Evolutionary conservation across 2,888 invertebrate genomes (phyloP), one percentile per base, ranked within the genome.

Genomic region (Aspidiotus destructor): DNA sequence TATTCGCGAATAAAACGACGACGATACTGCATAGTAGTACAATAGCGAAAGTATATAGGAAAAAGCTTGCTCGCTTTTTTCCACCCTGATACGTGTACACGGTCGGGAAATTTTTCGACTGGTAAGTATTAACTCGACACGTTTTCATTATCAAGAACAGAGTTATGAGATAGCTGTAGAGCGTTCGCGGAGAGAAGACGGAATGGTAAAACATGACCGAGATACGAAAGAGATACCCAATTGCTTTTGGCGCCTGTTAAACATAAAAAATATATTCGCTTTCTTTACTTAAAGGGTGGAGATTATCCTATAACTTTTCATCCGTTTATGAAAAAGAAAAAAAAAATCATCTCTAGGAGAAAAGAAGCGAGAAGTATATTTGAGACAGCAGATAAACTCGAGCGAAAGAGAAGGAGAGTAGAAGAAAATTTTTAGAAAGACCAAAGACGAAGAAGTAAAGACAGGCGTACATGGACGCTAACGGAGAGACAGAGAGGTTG

Each of bases 241-340:
- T 67, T 67, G 67, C 67, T 67, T 67, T 67, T 67, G 67, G 67
- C 67, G 67, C 67, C 67, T 67, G 67, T 67, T 67, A 67, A 67
- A 67, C 67, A 67, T 67, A 67, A 67, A 67, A 60, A 67, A 67
- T 67, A 67, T 67, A 67, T 67, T 67, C 57, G 55, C 58, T 48
- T 67, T 67, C 67, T 67, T 67, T 58, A 58, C 67, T 67, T 60
- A 67, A 67, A 67, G 60, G 67, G 67, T 67, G 67, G 67, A 67
- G 67, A 67, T 67, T 67, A 67, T 67, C 67, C 67, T 67, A 67
- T 67, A 67, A 67, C 67, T 67, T 67, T 67, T 65, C 67, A 67
- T 67, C 67, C 67, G 67, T 67, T 67, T 67, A 67, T 58, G 60
- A 67, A 48, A 52, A 67, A 48, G 58, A 40, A 67, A 48, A 67